phyloP scores from a whole-genome alignment of 2,113 vertebrate genomes.

The Erythrolamprus reginae region DNA sequence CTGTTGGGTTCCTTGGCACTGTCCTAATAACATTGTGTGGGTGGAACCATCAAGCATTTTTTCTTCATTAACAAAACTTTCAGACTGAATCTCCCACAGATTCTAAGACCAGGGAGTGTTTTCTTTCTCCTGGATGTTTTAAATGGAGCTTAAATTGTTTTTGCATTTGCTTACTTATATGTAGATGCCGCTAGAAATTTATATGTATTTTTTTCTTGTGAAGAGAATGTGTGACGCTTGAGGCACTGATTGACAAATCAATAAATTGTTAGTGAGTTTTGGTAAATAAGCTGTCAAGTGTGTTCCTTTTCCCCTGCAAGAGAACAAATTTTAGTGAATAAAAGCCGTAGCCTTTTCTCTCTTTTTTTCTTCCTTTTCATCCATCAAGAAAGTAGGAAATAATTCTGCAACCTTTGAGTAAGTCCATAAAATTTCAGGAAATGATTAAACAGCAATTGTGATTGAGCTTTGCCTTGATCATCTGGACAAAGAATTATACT shows the following conservation, averaged over 20 bases:
- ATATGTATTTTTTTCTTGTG: constrained; percentile 69
- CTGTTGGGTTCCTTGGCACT: constrained; percentile 58
- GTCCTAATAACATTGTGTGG: constrained; percentile 63
- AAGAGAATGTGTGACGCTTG: constrained; percentile 74
- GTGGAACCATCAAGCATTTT: constrained; percentile 52
- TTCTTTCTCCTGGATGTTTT: constrained; percentile 53
- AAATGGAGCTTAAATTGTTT: constrained; percentile 65
- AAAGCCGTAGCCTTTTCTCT: constrained; percentile 55
- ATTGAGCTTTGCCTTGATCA: constrained; percentile 62
- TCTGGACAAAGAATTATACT: constrained; percentile 67
- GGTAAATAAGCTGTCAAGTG: constrained; percentile 93
- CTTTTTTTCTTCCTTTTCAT: constrained; percentile 59
- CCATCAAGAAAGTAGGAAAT: constrained; percentile 56
- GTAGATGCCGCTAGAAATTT: constrained; percentile 79
- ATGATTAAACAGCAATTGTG: constrained; percentile 64
- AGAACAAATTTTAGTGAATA: constrained; percentile 67
- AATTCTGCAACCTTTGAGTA: constrained; percentile 65
- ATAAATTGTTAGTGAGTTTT: constrained; percentile 93
- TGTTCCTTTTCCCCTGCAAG: constrained; percentile 63
- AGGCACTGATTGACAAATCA: constrained; percentile 94
- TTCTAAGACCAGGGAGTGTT: constrained; percentile 22
- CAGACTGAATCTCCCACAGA: constrained; percentile 43
- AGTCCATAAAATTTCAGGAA: constrained; percentile 56
- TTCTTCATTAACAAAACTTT: constrained; percentile 66
- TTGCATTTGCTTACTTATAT: constrained; percentile 65